Evolutionary conservation across 2,113 vertebrate species (phyloP).

Genomic region (Hippocampus guttulatus): DNA sequence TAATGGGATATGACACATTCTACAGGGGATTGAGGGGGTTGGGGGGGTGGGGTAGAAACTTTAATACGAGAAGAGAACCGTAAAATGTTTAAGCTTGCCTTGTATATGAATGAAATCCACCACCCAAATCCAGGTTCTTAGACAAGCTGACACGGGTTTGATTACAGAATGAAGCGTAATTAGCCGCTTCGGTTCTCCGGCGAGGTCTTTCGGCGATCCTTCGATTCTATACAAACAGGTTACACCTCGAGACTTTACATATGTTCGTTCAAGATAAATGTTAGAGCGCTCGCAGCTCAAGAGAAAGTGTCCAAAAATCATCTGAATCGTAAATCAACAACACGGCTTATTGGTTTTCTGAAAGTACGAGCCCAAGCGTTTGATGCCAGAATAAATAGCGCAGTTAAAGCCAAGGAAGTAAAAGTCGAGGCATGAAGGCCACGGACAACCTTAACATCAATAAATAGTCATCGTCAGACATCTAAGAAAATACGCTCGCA

Average conservation of each 20-base stretch:
- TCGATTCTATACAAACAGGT: slow-evolving; percentile 16
- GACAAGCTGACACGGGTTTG: slow-evolving; percentile 69
- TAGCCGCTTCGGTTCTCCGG: slow-evolving; percentile 63
- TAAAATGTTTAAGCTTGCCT: slow-evolving; percentile 70
- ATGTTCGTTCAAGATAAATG: slow-evolving; percentile 29
- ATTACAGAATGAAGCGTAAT: slow-evolving; percentile 73
- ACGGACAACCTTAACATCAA: slow-evolving; percentile 53
- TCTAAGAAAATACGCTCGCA: slow-evolving; percentile 46
- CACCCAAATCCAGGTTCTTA: slow-evolving; percentile 63
- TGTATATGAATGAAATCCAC: slow-evolving; percentile 66
- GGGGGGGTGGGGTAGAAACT: slow-evolving; percentile 48
- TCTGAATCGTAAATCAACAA: slow-evolving; percentile 53
- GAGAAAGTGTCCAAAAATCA: slow-evolving; percentile 52
- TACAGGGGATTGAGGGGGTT: slow-evolving; percentile 41
- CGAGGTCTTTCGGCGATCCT: slow-evolving; percentile 34
- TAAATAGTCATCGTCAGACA: slow-evolving; percentile 59
- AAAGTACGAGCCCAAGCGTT: slow-evolving; percentile 40
- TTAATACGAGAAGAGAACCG: slow-evolving; percentile 72
- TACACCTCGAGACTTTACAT: slow-evolving; percentile 32
- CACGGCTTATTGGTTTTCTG: slow-evolving; percentile 53
- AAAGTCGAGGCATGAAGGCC: slow-evolving; percentile 49
- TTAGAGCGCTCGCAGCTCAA: slow-evolving; percentile 25
- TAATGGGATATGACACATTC: slow-evolving; percentile 77
- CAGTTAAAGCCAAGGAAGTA: slow-evolving; percentile 47
- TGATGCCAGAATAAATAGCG: slow-evolving; percentile 53